A percentile compares a stretch with the other conserved stretches of the same genome.
Conservation (phyloP, 2,113 vertebrate species). For the Vanacampus margaritifer region DNA sequence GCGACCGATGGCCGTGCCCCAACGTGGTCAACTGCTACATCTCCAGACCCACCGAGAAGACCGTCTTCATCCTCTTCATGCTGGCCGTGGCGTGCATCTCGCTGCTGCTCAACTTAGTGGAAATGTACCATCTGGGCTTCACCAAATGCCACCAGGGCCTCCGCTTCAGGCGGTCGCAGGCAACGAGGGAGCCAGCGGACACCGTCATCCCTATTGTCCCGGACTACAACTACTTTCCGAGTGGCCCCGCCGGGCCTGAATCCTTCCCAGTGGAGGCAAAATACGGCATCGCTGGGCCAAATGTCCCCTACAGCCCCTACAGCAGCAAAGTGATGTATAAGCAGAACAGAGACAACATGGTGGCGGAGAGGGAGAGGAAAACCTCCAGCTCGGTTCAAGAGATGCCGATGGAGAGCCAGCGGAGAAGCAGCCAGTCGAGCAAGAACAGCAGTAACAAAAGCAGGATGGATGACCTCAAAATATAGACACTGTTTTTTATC, state of each 20-base stretch:
- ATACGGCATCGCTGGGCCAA: constrained; percentile 63
- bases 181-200: constrained; percentile 32
- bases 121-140: constrained; percentile 83
- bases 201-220: constrained; percentile 63
- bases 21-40: constrained; percentile 87
- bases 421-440: constrained; percentile 70
- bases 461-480: constrained; percentile 72
- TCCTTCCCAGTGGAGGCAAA: constrained; percentile 61
- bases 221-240: constrained; percentile 67
- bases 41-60: constrained; percentile 86
- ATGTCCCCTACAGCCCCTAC: constrained; percentile 62
- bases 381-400: constrained; percentile 45
- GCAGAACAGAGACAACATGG: constrained; percentile 79
- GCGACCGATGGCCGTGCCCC: constrained; percentile 81
- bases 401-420: constrained; percentile 51
- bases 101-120: constrained; percentile 82
- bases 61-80: constrained; percentile 87
- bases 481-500: constrained; percentile 43
- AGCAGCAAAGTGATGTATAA: constrained; percentile 72
- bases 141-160: constrained; percentile 75
- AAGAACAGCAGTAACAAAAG: constrained; percentile 73
- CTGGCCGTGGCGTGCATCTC: constrained; percentile 81
- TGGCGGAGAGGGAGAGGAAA: constrained; percentile 54
- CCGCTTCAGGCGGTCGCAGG: constrained; percentile 48
- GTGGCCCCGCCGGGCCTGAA: constrained; percentile 46